phyloP scores from a whole-genome alignment of 1,140 invertebrate genomes.

The roundworm (Caenorhabditis elegans) region WBcel235 BX284604.4:1711001-1711500 shows the following conservation, averaged over 20 bases:
- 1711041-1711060: constrained; percentile 32
- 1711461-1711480: no score
- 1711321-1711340: neutral
- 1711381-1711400: constrained; percentile 8
- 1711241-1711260: neutral
- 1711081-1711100: constrained; percentile 4
- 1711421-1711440: no score
- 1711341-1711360: neutral
- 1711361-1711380: neutral
- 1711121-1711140: constrained; percentile 26
- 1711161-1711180: neutral
- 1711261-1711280: neutral
- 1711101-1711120: constrained; percentile 21
- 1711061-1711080: neutral
- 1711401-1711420: neutral
- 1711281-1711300: neutral
- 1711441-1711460: no score
- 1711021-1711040: neutral
- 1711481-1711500: no score
- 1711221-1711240: neutral
- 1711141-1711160: neutral
- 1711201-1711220: neutral
- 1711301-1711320: neutral
- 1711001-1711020: constrained; percentile 4
- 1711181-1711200: neutral